Evolutionary conservation across 2,797 vertebrate genomes (phyloP), one percentile per base, ranked within the genome.

Genomic region (Luscinia luscinia): DNA sequence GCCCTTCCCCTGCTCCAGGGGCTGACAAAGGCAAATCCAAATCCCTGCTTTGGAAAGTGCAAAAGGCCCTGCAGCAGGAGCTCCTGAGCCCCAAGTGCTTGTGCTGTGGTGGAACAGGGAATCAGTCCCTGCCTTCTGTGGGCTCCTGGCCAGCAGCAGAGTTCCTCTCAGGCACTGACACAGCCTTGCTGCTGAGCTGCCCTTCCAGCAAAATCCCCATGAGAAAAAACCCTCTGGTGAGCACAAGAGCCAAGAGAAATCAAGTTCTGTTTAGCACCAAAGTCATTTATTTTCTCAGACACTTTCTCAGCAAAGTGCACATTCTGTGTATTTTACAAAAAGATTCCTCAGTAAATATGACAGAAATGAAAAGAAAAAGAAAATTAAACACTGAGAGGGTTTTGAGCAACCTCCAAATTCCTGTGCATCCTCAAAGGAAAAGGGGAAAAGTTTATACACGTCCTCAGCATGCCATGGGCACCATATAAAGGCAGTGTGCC

Each of bases 191-290:
- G 28, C 52, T 28, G 18, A 54, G 55, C 87, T 89, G 88, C 92
- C 73, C 84, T 89, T 40, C 17, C 4, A 59, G n/a, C 68, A 51
- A 81, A 74, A 67, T 28, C 81, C 70, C 52, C 73, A 43, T 82
- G 93, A 91, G 92, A 86, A 93, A 72, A 90, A 91, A 11, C 41
- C 27, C 66, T 54, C 61, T 41, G 61, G n/a, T 58, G 41, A 87
- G 52, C 26, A 36, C 45, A 67, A 55, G 30, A 86, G 84, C 91
- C 90, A 70, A 83, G 90, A 87, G 76, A 55, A 93, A 86, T 49
- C 45, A 27, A 79, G 62, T 61, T 80, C 73, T 80, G 28, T 62
- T 92, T 34, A 55, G 40, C 11, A 32, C 90, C 73, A 26, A 57
- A 32, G 49, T 38, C 66, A 64, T 94, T 87, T 80, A 74, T 91